Conservation (phyloP, 2,113 vertebrate genomes). For the Philantomba maxwellii region DNA sequence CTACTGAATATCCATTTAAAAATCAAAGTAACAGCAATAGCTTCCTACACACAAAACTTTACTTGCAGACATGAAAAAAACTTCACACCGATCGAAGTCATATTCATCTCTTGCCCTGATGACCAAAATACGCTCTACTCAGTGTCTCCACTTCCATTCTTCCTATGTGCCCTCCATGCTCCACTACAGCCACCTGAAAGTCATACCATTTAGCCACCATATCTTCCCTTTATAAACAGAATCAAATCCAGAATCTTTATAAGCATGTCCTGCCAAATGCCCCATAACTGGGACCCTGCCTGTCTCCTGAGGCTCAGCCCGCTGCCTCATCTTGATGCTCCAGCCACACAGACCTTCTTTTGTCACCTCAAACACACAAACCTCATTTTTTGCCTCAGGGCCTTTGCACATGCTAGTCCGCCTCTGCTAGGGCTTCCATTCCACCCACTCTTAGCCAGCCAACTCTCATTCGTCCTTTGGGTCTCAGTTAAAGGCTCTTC, state of each 20-base stretch:
- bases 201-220: too few relatives aligned
- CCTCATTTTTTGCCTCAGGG: background rate
- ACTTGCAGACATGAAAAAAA: background rate
- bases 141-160: background rate
- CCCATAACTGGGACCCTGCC: background rate
- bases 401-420: background rate
- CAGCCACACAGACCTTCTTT: background rate
- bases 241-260: background rate
- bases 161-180: background rate
- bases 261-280: background rate
- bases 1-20: background rate
- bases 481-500: background rate
- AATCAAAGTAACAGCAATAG: background rate
- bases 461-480: too few relatives aligned
- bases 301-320: background rate
- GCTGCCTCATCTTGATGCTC: background rate
- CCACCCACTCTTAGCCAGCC: background rate
- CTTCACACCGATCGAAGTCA: background rate
- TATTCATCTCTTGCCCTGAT: background rate
- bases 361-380: background rate
- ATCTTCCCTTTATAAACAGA: background rate
- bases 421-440: background rate
- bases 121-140: background rate
- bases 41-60: background rate
- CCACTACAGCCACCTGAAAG: background rate